phyloP scores from a whole-genome alignment of 2,113 vertebrate genomes.

The Anguilla rostrata region DNA sequence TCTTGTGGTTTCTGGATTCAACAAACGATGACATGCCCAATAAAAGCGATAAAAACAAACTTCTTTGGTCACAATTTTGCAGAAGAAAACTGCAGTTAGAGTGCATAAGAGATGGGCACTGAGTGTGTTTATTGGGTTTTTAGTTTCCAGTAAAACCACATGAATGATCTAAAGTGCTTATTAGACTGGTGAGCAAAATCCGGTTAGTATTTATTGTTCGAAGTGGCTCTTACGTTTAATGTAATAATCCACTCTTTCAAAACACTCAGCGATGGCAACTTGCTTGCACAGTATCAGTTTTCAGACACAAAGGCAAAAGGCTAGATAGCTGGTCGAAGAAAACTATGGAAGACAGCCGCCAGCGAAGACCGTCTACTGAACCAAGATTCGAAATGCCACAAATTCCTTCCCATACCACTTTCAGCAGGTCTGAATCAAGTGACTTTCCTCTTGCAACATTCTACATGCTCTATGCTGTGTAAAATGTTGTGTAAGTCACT shows the following conservation, averaged over 20 bases:
- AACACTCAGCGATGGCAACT: neutral
- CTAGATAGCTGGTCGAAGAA: neutral
- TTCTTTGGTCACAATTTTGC: neutral
- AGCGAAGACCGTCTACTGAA: neutral
- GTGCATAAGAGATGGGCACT: neutral
- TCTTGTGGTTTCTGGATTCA: neutral
- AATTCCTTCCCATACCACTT: neutral
- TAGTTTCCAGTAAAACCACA: neutral
- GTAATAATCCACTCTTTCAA: neutral
- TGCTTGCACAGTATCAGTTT: neutral
- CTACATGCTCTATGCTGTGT: too few relatives aligned
- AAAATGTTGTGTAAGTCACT: too few relatives aligned
- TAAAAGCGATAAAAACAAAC: neutral
- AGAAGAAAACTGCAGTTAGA: neutral
- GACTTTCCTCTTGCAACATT: neutral
- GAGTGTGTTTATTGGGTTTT: neutral
- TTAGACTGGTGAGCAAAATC: neutral
- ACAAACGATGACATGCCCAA: neutral
- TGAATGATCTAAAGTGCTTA: neutral
- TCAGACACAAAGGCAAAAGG: neutral
- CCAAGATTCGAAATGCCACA: neutral
- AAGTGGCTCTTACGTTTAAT: neutral
- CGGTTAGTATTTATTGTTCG: neutral
- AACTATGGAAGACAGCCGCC: neutral
- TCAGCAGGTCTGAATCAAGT: neutral